phyloP scores from a whole-genome alignment of 1,140 invertebrate species.

The Camponotus pennsylvanicus region DNA sequence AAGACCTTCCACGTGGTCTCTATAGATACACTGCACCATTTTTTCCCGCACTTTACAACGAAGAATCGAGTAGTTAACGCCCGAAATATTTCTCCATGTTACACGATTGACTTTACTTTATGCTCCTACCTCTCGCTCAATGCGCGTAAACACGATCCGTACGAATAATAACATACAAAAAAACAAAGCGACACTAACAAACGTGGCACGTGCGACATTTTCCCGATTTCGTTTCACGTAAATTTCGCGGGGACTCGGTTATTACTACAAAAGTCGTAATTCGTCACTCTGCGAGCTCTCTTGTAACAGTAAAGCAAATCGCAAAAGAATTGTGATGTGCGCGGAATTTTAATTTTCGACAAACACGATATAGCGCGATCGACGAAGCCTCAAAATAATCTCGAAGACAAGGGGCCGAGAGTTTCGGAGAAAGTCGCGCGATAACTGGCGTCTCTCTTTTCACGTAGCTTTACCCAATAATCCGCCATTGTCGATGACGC shows the following conservation, averaged over 20 bases:
- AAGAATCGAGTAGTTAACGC: not conserved
- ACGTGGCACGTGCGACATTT: not conserved
- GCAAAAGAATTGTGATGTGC: not conserved
- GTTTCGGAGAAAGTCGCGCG: not conserved
- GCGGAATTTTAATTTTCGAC: not conserved
- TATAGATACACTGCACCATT: not conserved
- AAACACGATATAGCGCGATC: too few species aligned
- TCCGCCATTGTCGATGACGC: slow-evolving; percentile 49
- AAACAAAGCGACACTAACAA: not conserved
- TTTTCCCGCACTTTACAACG: not conserved
- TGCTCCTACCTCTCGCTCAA: not conserved
- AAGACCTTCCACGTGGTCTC: not conserved
- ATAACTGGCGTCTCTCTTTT: not conserved
- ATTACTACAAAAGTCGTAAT: not conserved
- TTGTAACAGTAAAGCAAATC: not conserved
- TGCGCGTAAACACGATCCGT: not conserved
- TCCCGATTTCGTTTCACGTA: not conserved
- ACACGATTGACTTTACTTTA: not conserved
- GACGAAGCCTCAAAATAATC: too few species aligned
- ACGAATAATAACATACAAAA: not conserved
- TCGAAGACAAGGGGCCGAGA: not conserved
- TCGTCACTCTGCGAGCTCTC: not conserved
- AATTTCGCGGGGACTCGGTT: not conserved
- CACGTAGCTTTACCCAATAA: slow-evolving; percentile 14
- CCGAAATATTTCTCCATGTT: not conserved